Evolutionary conservation across 2,797 vertebrate genomes (phyloP), one percentile per base, ranked within the genome.

Genomic region (Semotilus atromaculatus): DNA sequence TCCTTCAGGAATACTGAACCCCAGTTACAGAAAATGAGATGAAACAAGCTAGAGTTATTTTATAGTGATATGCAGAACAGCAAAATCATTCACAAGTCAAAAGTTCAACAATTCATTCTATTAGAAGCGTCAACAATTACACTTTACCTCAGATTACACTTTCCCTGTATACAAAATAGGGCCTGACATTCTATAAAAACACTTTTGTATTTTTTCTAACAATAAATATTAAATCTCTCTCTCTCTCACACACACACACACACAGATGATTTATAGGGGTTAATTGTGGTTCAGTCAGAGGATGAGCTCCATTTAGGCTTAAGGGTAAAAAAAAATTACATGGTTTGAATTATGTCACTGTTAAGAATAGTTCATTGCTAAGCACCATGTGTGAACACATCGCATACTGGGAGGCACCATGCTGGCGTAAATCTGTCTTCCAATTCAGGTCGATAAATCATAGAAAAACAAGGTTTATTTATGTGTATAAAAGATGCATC

Each of bases 291-390:
- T 82, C 7, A 29, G 31, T 18, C 51, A 66, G 36, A 45, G 68
- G 58, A 86, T 83, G 68, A 86, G 26, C 74, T 68, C 29, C 31
- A 26, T 38, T 79, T 62, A 66, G 71, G 60, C 34, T 79, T 84
- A 55, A 58, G 68, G 26, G 76, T 34, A 43, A 67, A 86, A 83
- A 83, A 36, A 73, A 68, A 73, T 51, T 31, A 58, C 85, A 79
- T 19, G 48, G 68, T 62, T 43, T 43, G 40, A 74, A 80, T 68
- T 53, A 79, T 80, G 60, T 80, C 48, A 67, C 53, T 38, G 81
- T 83, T 84, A 86, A 86, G 76, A 83, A 83, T 83, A 86, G 81
- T 75, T 60, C 67, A 68, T 36, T 67, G 68, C 62, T 74, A 40
- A 60, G 75, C 51, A 67, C 74, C 81, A 83, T 86, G 67, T 83